Evolutionary conservation across 2,888 invertebrate genomes (phyloP).

Genomic region (Phytoseiulus persimilis): DNA sequence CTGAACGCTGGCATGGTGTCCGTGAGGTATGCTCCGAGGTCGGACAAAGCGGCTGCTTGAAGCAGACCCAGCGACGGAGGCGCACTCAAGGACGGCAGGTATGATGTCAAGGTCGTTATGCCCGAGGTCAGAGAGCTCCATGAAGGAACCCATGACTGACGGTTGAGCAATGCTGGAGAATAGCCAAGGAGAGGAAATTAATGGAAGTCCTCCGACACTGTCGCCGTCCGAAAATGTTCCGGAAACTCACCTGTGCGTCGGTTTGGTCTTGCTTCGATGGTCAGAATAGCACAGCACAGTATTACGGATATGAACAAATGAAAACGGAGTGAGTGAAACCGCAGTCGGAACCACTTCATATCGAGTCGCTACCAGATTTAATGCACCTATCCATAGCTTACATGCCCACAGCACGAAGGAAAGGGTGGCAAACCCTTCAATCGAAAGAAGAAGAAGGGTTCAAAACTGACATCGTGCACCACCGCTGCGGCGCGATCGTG

Average conservation of each 20-base stretch:
- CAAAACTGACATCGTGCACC: neutral
- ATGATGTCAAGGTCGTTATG: neutral
- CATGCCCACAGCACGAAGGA: neutral
- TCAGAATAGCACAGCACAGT: neutral
- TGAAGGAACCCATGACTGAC: neutral
- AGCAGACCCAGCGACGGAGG: neutral
- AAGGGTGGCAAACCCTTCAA: neutral
- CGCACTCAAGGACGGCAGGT: neutral
- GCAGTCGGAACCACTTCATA: neutral
- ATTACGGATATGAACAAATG: neutral
- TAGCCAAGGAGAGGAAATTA: no score
- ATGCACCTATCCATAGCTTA: neutral
- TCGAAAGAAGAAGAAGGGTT: neutral
- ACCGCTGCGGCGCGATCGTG: neutral
- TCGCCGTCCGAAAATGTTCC: no score
- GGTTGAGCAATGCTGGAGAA: neutral
- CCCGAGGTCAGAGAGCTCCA: neutral
- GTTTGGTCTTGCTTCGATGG: neutral
- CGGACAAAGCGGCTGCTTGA: neutral
- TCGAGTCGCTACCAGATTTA: neutral
- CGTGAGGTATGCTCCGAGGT: constrained; percentile 13
- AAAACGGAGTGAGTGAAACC: neutral
- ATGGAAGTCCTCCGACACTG: no score
- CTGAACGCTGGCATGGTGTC: constrained; percentile 31
- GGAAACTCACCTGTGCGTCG: neutral